Percentiles rank a stretch among this genome's conserved stretches.
Evolutionary conservation across 2,888 invertebrate species (phyloP).

Genomic region (Drosophila prostipennis): DNA sequence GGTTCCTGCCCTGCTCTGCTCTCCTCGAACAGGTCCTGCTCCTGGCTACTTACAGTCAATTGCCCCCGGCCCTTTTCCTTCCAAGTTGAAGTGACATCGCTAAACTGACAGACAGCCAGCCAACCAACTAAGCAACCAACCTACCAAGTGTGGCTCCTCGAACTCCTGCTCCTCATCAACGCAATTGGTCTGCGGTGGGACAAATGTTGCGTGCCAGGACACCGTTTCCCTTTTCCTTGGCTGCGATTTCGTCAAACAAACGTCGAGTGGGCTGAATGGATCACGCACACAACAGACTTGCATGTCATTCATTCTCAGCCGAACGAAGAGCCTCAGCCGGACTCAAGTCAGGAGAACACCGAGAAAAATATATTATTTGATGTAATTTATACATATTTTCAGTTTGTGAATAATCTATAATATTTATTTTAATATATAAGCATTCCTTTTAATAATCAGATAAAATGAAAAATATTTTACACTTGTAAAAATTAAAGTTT

Average conservation of each 20-base stretch:
- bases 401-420: too few species aligned
- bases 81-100: constrained; percentile 53
- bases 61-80: constrained; percentile 46
- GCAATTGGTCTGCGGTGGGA: constrained; percentile 40
- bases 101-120: constrained; percentile 39
- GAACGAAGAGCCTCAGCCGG: constrained; percentile 3
- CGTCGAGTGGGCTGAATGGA: constrained; percentile 54
- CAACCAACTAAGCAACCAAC: constrained; percentile 32
- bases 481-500: too few species aligned
- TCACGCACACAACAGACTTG: constrained; percentile 47
- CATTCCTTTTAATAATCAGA: too few species aligned
- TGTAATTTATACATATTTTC: too few species aligned
- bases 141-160: constrained; percentile 15
- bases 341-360: constrained; percentile 3
- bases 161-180: constrained; percentile 40
- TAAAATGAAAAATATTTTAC: too few species aligned
- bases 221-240: constrained; percentile 42
- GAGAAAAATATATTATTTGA: neutral
- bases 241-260: constrained; percentile 65
- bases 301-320: constrained; percentile 51
- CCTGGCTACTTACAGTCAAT: constrained; percentile 70
- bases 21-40: constrained; percentile 15
- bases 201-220: constrained; percentile 35
- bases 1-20: neutral
- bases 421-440: too few species aligned